Evolutionary conservation across 2,113 vertebrate species (phyloP).

Genomic region (Engraulis encrasicolus): DNA sequence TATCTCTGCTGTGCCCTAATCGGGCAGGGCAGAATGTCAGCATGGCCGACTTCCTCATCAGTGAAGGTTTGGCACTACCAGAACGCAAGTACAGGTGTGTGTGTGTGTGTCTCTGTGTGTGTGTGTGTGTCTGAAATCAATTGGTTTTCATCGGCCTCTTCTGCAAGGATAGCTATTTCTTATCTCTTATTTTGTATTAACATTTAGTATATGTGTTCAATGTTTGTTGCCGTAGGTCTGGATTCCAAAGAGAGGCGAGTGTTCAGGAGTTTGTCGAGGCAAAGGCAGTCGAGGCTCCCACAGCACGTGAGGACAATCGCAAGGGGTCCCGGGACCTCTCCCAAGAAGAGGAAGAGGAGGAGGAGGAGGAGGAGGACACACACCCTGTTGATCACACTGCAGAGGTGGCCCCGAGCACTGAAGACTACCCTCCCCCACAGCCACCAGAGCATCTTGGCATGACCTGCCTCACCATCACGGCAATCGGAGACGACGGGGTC

Average conservation of each 20-base stretch:
- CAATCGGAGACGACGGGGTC: conserved; percentile 81
- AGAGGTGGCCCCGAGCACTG: conserved; percentile 46
- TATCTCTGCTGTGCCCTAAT: conserved; percentile 79
- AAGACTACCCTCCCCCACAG: conserved; percentile 77
- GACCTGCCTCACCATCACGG: conserved; percentile 76
- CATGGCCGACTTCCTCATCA: conserved; percentile 84
- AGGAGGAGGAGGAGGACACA: conserved; percentile 31
- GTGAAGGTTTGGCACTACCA: conserved; percentile 86
- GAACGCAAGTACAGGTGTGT: conserved; percentile 72
- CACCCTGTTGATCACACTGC: not conserved
- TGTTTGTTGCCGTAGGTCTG: conserved; percentile 12
- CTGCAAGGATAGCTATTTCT: too few relatives aligned
- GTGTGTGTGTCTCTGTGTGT: conserved; percentile 32
- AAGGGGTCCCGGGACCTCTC: not conserved
- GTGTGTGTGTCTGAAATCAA: not conserved
- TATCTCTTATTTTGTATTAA: too few relatives aligned
- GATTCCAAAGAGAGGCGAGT: not conserved
- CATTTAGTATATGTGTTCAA: not conserved
- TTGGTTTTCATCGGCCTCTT: too few relatives aligned
- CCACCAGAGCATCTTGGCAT: conserved; percentile 70
- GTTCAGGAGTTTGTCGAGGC: not conserved
- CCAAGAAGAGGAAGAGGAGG: not conserved
- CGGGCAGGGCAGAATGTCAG: conserved; percentile 74
- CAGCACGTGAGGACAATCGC: not conserved
- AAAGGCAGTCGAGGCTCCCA: not conserved